Evolutionary conservation across 23 tunicate genomes (phyloP).

Genomic region (Diplosoma virens): DNA sequence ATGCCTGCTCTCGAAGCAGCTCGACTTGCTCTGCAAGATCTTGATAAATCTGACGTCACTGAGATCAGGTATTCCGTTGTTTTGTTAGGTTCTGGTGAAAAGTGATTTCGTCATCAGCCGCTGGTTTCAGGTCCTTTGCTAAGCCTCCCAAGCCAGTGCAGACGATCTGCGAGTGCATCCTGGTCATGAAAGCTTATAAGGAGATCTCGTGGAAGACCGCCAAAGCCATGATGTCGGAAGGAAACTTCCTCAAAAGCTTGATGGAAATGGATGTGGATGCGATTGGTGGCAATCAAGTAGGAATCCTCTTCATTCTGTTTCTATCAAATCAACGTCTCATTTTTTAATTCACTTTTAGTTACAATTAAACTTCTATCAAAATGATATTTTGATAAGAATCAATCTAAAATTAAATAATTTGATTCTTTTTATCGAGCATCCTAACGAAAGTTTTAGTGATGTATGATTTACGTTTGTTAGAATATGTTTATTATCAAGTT

Average conservation of each 20-base stretch:
- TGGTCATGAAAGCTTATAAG: conserved; percentile 91
- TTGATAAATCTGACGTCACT: conserved; percentile 98
- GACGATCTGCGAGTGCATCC: conserved; percentile 94
- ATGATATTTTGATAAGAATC: too few species aligned
- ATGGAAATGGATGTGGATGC: conserved; percentile 99
- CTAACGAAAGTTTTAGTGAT: too few species aligned
- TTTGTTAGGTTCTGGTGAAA: background rate
- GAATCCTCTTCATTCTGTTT: background rate
- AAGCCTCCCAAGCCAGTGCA: conserved; percentile 98
- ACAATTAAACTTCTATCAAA: too few species aligned
- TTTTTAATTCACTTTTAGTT: too few species aligned
- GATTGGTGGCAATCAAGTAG: conserved; percentile 78
- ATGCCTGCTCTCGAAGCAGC: conserved; percentile 99
- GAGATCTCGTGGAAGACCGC: conserved; percentile 98
- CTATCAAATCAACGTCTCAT: too few species aligned
- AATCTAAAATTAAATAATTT: too few species aligned
- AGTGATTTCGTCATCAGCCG: background rate
- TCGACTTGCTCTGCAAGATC: conserved; percentile 91
- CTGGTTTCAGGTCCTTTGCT: conserved; percentile 90
- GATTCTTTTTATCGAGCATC: too few species aligned
- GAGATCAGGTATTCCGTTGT: conserved; percentile 91
- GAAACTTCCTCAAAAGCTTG: conserved; percentile 89
- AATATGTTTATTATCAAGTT: too few species aligned
- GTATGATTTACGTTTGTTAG: too few species aligned
- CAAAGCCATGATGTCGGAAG: conserved; percentile 99